phyloP scores from a whole-genome alignment of 2,888 invertebrate species.

The Pimpla rufipes region DNA sequence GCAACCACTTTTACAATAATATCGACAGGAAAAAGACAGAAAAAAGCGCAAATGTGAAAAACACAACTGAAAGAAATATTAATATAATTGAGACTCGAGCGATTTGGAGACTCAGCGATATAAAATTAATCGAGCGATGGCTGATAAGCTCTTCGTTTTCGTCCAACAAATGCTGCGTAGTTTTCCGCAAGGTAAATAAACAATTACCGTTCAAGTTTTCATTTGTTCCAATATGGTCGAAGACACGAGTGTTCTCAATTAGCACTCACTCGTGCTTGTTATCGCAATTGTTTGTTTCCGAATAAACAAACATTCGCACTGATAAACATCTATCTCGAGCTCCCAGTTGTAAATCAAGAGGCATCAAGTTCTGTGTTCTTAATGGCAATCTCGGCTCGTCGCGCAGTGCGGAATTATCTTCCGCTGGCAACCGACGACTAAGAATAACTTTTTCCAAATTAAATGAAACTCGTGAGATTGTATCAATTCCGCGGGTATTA shows the following conservation, averaged over 20 bases:
- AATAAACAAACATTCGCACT: constrained; percentile 18
- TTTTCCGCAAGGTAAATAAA: too few relatives aligned
- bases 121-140: too few relatives aligned
- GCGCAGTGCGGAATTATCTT: not conserved
- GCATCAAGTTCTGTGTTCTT: not conserved
- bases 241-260: not conserved
- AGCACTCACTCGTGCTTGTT: not conserved
- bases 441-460: not conserved
- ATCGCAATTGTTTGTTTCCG: constrained; percentile 11
- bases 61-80: too few relatives aligned
- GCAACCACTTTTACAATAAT: not conserved
- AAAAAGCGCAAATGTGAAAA: too few relatives aligned
- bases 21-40: not conserved
- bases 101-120: too few relatives aligned
- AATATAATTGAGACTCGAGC: too few relatives aligned
- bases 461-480: too few relatives aligned
- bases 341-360: constrained; percentile 16
- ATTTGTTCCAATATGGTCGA: not conserved
- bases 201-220: too few relatives aligned
- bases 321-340: not conserved
- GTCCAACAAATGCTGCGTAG: too few relatives aligned
- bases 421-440: not conserved
- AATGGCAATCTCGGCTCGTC: not conserved
- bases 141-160: too few relatives aligned
- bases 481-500: not conserved